These are phyloP conservation scores for Tridacna gigas DNA, from an alignment of 2,888 invertebrate genomes.

Conservation along the genomic window DNA sequence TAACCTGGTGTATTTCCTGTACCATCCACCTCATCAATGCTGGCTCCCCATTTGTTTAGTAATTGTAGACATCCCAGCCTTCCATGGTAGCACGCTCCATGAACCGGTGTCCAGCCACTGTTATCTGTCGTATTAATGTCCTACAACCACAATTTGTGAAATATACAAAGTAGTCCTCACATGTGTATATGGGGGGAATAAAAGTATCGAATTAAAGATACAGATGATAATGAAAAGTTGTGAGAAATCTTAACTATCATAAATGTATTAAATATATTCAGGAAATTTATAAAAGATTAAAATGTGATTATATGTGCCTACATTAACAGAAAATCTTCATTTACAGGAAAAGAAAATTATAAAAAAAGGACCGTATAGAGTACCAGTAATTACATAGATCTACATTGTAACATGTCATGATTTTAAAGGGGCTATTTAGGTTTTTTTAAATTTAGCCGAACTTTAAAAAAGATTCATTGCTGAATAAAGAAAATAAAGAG, in stretches of 20 bases:
- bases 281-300: neutral
- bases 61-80: constrained; percentile 84
- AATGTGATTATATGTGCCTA: too few relatives aligned
- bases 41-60: constrained; percentile 84
- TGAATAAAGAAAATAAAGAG: too few relatives aligned
- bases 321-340: too few relatives aligned
- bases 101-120: constrained; percentile 84
- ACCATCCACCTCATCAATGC: constrained; percentile 83
- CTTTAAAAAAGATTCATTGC: too few relatives aligned
- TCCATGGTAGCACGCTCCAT: constrained; percentile 84
- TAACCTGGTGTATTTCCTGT: constrained; percentile 84
- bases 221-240: neutral
- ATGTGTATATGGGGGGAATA: too few relatives aligned
- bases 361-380: too few relatives aligned
- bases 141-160: constrained; percentile 62
- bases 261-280: neutral
- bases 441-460: too few relatives aligned
- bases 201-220: too few relatives aligned
- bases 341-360: too few relatives aligned
- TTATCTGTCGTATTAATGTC: constrained; percentile 83
- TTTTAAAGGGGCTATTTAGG: too few relatives aligned
- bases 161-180: neutral
- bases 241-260: neutral
- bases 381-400: too few relatives aligned
- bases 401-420: too few relatives aligned